Conservation (phyloP, 2,888 invertebrate species). For the Mechanitis messenoides region DNA sequence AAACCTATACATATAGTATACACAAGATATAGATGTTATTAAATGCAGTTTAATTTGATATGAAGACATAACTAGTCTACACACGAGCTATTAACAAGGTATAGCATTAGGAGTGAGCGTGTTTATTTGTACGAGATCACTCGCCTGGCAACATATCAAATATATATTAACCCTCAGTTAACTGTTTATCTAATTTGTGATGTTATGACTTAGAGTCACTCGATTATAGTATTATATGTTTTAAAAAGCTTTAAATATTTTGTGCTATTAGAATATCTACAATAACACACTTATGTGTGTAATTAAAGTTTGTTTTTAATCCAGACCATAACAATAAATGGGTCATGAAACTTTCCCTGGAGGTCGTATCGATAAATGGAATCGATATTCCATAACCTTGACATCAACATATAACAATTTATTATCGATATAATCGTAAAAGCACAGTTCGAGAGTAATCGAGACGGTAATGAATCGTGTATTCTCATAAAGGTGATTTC, state of each 20-base stretch:
- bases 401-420: constrained; percentile 31
- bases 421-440: constrained; percentile 37
- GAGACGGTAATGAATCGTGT: constrained; percentile 20
- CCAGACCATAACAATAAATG: neutral
- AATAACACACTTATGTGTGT: no score
- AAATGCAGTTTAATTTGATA: no score
- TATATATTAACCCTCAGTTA: constrained; percentile 13
- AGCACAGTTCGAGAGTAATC: constrained; percentile 33
- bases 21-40: no score
- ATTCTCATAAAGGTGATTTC: constrained; percentile 8
- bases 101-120: constrained; percentile 16
- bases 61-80: neutral
- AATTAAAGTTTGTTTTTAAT: no score
- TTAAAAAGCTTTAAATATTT: no score
- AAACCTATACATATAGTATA: no score
- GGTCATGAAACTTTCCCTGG: neutral
- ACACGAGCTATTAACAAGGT: constrained; percentile 18
- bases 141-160: constrained; percentile 25
- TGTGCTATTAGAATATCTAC: no score
- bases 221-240: no score
- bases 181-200: neutral
- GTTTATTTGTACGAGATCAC: constrained; percentile 23
- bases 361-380: constrained; percentile 8
- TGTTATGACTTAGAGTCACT: no score
- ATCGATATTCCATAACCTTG: constrained; percentile 27